These are phyloP conservation scores for Calliopsis andreniformis DNA, from an alignment of 1,140 invertebrate species.

Conservation along the genomic window DNA sequence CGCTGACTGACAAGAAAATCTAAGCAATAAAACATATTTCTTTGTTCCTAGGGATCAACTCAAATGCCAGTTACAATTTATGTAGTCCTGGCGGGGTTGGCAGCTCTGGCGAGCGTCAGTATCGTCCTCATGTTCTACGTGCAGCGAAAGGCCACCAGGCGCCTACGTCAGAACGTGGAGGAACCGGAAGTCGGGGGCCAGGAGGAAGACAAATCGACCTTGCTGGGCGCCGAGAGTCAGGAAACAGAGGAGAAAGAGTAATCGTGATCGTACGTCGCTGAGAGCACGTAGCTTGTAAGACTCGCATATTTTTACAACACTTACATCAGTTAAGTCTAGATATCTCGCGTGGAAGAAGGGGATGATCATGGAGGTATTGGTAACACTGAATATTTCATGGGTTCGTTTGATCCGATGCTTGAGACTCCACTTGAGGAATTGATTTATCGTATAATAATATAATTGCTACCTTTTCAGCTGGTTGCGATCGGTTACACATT, in stretches of 20 bases:
- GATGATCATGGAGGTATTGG: neutral
- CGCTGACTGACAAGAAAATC: too few relatives aligned
- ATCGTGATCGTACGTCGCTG: constrained; percentile 34
- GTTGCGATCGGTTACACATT: neutral
- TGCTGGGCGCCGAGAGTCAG: constrained; percentile 67
- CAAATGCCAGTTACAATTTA: constrained; percentile 53
- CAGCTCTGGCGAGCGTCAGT: constrained; percentile 30
- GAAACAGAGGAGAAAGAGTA: constrained; percentile 70
- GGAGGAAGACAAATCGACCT: constrained; percentile 73
- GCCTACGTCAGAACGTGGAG: constrained; percentile 63
- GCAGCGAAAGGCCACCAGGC: constrained; percentile 58
- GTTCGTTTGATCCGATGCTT: neutral
- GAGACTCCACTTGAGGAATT: constrained; percentile 25
- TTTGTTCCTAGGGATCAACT: constrained; percentile 47
- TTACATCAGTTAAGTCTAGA: constrained; percentile 42
- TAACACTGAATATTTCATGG: neutral
- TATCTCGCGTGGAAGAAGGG: constrained; percentile 22
- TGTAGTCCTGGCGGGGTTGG: constrained; percentile 47
- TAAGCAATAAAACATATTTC: neutral
- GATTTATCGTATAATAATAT: too few relatives aligned
- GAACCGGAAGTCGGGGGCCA: constrained; percentile 67
- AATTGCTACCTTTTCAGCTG: neutral
- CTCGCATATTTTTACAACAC: constrained; percentile 65
- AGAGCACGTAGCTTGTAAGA: constrained; percentile 53
- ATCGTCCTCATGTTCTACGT: constrained; percentile 62